Conservation (phyloP, 2,888 invertebrate genomes). For the Tuta absoluta region DNA sequence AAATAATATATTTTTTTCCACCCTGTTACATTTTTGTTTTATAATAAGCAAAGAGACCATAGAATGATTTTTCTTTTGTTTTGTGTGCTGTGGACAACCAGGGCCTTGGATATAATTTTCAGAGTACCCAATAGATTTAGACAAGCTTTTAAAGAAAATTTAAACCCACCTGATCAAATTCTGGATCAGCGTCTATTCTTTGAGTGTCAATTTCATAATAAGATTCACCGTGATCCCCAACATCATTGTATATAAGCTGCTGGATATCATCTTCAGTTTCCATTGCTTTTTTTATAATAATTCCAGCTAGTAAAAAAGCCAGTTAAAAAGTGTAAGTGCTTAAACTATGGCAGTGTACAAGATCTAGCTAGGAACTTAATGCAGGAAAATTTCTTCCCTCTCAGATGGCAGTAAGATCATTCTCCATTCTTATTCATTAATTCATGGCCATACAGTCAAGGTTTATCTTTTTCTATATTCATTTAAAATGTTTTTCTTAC, state of each 20-base stretch:
- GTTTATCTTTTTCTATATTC: no score
- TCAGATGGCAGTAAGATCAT: no score
- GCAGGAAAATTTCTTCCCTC: no score
- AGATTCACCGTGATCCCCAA: constrained; percentile 38
- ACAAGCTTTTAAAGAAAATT: background rate
- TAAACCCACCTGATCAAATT: constrained; percentile 66
- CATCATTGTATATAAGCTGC: constrained; percentile 64
- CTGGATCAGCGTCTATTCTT: constrained; percentile 57
- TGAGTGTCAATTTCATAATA: constrained; percentile 52
- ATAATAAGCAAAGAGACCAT: no score
- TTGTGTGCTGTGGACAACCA: no score
- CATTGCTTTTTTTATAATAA: constrained; percentile 40
- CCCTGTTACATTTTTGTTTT: no score
- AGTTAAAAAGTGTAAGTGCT: background rate
- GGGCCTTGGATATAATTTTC: background rate
- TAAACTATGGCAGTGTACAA: background rate
- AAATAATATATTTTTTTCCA: no score
- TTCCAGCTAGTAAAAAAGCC: background rate
- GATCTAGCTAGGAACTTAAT: background rate
- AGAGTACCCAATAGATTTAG: background rate
- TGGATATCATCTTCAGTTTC: constrained; percentile 66
- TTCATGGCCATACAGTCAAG: no score
- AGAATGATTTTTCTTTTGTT: no score
- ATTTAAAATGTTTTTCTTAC: no score
- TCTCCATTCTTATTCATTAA: no score